Evolutionary conservation across 2,797 vertebrate genomes (phyloP), one percentile per base, ranked within the genome.

Genomic region (Cossypha heuglini): DNA sequence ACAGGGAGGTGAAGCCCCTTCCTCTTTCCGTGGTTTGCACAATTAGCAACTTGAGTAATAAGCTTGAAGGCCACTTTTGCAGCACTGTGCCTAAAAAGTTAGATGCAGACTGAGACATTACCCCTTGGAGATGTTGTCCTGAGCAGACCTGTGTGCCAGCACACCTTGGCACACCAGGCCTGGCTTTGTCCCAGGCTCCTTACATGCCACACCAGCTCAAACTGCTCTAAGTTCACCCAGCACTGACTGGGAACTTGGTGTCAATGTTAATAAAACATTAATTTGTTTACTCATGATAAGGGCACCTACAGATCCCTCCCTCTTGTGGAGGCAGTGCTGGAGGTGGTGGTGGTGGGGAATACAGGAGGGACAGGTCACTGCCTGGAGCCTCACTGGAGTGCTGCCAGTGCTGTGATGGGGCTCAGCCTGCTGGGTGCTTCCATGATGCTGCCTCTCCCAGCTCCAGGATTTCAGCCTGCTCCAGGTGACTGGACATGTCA

Each of bases 261-360:
- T 84, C 89, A 91, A 21, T 42, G 42, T 91, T 77, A 77, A 67
- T 74, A 24, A 94, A 81, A 83, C 43, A 88, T 64, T 91, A 84
- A 77, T 68, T 90, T 22, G 21, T 49, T 91, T 75, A 21, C 35
- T 74, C 1, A 0, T 9, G 90, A 64, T 95, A 95, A 88, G 1
- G 2, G 19, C 63, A 48, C 55, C 0, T 66, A 9, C 0, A n/a
- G 0, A 62, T 58, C 82, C 59, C 49, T 61, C 22, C 14, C 66
- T 81, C n/a, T 22, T 5, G 6, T 6, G 38, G 72, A 16, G 26
- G 42, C 55, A 61, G 51, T 31, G 46, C 31, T 6, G 45, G 54
- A 10, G 45, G 37, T 45, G 72, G 9, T 46, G 22, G 11, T 38
- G 63, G 71, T 21, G 37, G 43, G 24, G 49, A 66, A 11, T 22